phyloP scores from a whole-genome alignment of 2,797 vertebrate species.

The Argyrosomus regius region DNA sequence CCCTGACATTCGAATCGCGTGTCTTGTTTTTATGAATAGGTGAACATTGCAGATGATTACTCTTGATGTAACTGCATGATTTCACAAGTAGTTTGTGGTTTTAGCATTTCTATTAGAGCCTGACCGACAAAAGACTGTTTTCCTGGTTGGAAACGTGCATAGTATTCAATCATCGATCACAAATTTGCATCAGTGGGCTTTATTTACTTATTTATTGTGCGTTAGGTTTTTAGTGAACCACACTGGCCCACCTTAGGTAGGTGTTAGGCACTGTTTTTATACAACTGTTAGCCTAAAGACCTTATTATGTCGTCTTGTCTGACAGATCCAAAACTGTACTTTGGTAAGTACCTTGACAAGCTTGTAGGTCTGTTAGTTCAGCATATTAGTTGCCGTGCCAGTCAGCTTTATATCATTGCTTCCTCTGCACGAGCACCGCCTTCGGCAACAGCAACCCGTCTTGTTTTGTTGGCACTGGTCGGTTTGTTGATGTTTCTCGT shows the following conservation, averaged over 20 bases:
- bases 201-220: not conserved
- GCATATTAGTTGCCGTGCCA: constrained; percentile 16
- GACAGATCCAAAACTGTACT: not conserved
- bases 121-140: not conserved
- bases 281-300: not conserved
- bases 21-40: constrained; percentile 46
- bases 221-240: not conserved
- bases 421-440: constrained; percentile 25
- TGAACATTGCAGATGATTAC: constrained; percentile 39
- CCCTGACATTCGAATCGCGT: constrained; percentile 55
- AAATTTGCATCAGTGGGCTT: not conserved
- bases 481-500: constrained; percentile 54
- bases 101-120: not conserved
- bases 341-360: not conserved
- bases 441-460: constrained; percentile 1
- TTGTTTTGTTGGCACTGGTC: constrained; percentile 40
- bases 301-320: constrained; percentile 9
- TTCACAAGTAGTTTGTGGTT: constrained; percentile 19
- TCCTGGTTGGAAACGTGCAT: not conserved
- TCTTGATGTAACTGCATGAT: constrained; percentile 33
- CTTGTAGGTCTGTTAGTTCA: constrained; percentile 20
- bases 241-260: not conserved
- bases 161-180: not conserved
- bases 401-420: constrained; percentile 24
- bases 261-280: not conserved